Conservation (phyloP, 2,888 invertebrate genomes). For the Erpobdella octoculata region DNA sequence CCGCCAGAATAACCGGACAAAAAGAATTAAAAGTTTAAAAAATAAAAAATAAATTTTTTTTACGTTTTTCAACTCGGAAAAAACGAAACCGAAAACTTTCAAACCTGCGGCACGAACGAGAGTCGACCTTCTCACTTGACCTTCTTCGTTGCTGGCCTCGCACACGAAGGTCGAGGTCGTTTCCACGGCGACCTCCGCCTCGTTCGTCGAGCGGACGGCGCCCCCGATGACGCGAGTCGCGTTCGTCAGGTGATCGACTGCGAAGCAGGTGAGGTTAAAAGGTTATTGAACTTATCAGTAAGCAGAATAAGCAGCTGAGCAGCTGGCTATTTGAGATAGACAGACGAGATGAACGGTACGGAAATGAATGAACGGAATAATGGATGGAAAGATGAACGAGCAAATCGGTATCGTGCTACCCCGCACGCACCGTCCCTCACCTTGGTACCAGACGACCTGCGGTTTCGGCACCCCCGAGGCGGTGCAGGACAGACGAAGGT, state of each 20-base stretch:
- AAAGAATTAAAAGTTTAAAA: too few relatives aligned
- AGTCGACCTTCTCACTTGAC: neutral
- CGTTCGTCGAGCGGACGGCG: neutral
- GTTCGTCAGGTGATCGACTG: neutral
- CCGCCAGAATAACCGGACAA: too few relatives aligned
- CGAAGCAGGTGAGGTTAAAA: neutral
- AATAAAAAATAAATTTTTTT: too few relatives aligned
- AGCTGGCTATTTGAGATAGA: too few relatives aligned
- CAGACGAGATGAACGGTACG: too few relatives aligned
- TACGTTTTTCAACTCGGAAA: too few relatives aligned
- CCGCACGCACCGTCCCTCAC: neutral
- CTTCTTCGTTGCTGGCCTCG: neutral
- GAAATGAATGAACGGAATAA: too few relatives aligned
- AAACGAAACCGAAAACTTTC: too few relatives aligned
- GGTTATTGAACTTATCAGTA: too few relatives aligned
- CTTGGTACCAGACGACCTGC: neutral
- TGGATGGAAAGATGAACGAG: neutral
- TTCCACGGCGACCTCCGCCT: neutral
- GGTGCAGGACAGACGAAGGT: neutral
- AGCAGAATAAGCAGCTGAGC: too few relatives aligned
- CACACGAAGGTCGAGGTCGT: neutral
- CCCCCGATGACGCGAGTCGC: neutral
- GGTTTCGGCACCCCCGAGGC: neutral
- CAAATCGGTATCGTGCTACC: neutral
- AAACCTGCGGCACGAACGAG: neutral